Base-by-base conservation (phyloP, 2,797 vertebrate genomes). In the Hephaestus fuliginosus region DNA sequence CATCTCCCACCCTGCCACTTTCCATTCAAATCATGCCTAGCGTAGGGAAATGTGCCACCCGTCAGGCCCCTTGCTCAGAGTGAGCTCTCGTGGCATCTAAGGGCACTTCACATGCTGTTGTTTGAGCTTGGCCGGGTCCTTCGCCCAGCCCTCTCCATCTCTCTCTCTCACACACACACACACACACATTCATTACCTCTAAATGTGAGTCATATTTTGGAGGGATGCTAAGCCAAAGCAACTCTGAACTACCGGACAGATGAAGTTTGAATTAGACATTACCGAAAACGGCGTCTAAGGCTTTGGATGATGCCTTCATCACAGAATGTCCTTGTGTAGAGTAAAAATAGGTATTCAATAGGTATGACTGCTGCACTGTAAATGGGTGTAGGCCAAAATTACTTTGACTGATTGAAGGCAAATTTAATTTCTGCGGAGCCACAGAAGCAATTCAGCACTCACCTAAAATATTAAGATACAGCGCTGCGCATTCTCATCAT, bases 1-100 rank as follows among this genome's bases (percentile, higher is more conserved):
- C 95, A 94, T 93, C 94, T 94, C 95, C 83, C 82, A 72, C 53
- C 86, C 88, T 89, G 87, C 84, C 90, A 90, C 91, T 92, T 90
- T 74, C 81, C 67, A 88, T 92, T 87, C 80, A 70, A 30, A 74
- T 91, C 86, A 82, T 69, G 83, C 64, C 69, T n/a, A 3, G 78
- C 22, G 13, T 69, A 63, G 67, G 80, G 83, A 77, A 83, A 86
- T 58, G 82, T 89, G 86, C 86, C 88, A 87, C 89, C 74, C 74
- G 39, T 82, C 86, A 52, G 76, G 74, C 76, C 20, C 80, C 82
- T 80, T 39, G 22, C 77, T 76, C 83, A 51, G 48, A 64, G 28
- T 39, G 78, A 83, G 86, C 86, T 88, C 83, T 81, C 20, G 12
- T 81, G 84, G 86, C 87, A 77, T 86, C 80, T 75, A 39, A 88